A percentile compares a stretch with the other conserved stretches of the same genome.
Conservation (phyloP, 2,797 vertebrate genomes). For the Poecilia picta region DNA sequence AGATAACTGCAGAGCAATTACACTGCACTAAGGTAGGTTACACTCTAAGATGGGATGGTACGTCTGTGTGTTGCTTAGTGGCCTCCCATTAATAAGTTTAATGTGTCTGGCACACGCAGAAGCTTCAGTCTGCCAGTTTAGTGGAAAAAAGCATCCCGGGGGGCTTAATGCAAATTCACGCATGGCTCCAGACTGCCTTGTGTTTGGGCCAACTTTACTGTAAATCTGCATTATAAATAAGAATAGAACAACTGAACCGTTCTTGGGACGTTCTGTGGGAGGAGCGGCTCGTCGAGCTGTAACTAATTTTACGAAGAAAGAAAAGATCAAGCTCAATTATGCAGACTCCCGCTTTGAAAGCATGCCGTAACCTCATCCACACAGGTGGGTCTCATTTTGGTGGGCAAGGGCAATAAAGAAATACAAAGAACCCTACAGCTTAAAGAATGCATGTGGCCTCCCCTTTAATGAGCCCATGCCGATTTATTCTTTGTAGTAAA, state of each 20-base stretch:
- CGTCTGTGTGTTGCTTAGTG: slow-evolving; percentile 46
- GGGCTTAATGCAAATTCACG: slow-evolving; percentile 21
- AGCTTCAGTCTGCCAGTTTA: slow-evolving; percentile 6
- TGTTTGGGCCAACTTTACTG: slow-evolving; percentile 31
- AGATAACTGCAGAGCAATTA: slow-evolving; percentile 76
- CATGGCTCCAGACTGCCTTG: slow-evolving; percentile 22
- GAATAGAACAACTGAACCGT: slow-evolving; percentile 16
- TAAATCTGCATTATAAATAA: slow-evolving; percentile 32
- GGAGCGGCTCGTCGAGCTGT: slow-evolving; percentile 71
- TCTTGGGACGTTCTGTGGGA: slow-evolving; percentile 52
- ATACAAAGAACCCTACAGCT: slow-evolving; percentile 75
- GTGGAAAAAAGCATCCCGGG: slow-evolving; percentile 12
- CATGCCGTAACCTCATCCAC: slow-evolving; percentile 27
- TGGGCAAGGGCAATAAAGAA: slow-evolving; percentile 74
- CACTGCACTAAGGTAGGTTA: slow-evolving; percentile 48
- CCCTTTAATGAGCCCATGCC: slow-evolving; percentile 75
- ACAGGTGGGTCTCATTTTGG: slow-evolving; percentile 80
- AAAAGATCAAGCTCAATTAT: slow-evolving; percentile 71
- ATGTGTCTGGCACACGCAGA: slow-evolving; percentile 33
- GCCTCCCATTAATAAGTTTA: slow-evolving; percentile 61
- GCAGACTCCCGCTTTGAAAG: slow-evolving; percentile 58
- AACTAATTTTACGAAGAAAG: slow-evolving; percentile 69
- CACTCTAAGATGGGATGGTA: slow-evolving; percentile 48
- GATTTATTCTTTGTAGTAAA: slow-evolving; percentile 56
- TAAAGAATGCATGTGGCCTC: slow-evolving; percentile 74